Evolutionary conservation across 2,888 invertebrate genomes (phyloP).

Genomic region (Cremastinae sp.): DNA sequence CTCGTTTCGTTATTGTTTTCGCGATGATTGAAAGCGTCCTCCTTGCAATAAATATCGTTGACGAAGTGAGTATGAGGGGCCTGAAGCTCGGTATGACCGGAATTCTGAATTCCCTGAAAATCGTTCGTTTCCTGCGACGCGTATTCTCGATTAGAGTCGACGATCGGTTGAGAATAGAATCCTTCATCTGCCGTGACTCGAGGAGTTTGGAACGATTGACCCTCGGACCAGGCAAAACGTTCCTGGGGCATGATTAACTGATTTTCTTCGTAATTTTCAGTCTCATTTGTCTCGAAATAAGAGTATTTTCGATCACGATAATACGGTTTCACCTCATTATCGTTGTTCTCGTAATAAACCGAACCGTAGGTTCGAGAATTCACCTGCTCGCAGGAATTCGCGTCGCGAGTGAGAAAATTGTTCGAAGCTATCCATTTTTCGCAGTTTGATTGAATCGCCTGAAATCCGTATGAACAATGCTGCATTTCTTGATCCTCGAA

Average conservation of each 20-base stretch:
- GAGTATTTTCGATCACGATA: constrained; percentile 42
- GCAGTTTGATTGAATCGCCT: constrained; percentile 69
- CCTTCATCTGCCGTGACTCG: too few species aligned
- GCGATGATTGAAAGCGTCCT: constrained; percentile 1
- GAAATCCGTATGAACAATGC: constrained; percentile 63
- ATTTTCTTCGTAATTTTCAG: constrained; percentile 38
- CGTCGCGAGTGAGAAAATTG: constrained; percentile 42
- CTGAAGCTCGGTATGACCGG: constrained; percentile 19
- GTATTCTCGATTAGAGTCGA: constrained; percentile 58
- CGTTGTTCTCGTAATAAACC: constrained; percentile 40
- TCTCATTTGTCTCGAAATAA: constrained; percentile 14
- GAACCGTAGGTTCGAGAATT: constrained; percentile 30
- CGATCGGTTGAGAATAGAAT: constrained; percentile 21
- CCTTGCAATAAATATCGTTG: constrained; percentile 36
- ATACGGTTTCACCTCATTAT: constrained; percentile 23
- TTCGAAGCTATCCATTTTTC: constrained; percentile 71
- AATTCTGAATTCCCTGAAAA: constrained; percentile 21
- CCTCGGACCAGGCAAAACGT: constrained; percentile 27
- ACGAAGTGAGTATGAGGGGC: constrained; percentile 12
- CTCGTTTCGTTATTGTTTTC: constrained; percentile 37
- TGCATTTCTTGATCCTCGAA: constrained; percentile 54
- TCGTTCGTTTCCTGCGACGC: constrained; percentile 17
- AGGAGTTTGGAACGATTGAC: constrained; percentile 38
- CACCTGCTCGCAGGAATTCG: constrained; percentile 28
- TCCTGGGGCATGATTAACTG: constrained; percentile 28